phyloP scores from a whole-genome alignment of 2,113 vertebrate genomes.

The Dicaeum eximium region DNA sequence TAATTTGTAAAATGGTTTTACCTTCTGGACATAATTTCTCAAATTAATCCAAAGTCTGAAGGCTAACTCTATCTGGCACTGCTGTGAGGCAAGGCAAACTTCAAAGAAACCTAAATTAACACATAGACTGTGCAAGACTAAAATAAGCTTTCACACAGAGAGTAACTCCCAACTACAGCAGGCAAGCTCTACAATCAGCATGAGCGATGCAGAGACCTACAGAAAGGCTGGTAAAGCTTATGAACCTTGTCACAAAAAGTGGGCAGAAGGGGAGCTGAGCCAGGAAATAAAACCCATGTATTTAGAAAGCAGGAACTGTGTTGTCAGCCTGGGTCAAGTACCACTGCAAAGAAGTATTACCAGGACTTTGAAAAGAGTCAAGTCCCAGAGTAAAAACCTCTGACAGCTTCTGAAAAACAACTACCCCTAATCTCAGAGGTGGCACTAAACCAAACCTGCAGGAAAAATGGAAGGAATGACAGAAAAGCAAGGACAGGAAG shows the following conservation, averaged over 20 bases:
- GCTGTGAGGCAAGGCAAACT: not conserved
- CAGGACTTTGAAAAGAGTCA: not conserved
- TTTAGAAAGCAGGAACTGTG: not conserved
- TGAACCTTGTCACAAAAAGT: not conserved
- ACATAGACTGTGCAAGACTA: not conserved
- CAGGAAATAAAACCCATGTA: not conserved
- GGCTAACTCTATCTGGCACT: not conserved
- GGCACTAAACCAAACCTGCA: not conserved
- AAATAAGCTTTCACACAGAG: not conserved
- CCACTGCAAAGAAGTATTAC: not conserved
- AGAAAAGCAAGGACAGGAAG: not conserved
- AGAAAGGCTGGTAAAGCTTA: not conserved
- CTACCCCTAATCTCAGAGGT: not conserved
- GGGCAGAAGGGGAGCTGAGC: not conserved
- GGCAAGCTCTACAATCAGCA: not conserved
- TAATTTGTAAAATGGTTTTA: constrained; percentile 9
- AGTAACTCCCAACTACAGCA: not conserved
- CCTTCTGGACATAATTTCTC: constrained; percentile 3
- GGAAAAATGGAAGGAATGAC: not conserved
- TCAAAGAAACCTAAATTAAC: constrained; percentile 27
- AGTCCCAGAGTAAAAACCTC: not conserved
- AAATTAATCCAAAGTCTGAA: constrained; percentile 13
- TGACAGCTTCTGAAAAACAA: not conserved
- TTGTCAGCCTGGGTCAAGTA: not conserved
- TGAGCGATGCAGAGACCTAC: fast-evolving